Percentiles rank a stretch among this genome's conserved stretches.
Evolutionary conservation across 2,888 invertebrate species (phyloP).

Genomic region (Apodemia mormo): DNA sequence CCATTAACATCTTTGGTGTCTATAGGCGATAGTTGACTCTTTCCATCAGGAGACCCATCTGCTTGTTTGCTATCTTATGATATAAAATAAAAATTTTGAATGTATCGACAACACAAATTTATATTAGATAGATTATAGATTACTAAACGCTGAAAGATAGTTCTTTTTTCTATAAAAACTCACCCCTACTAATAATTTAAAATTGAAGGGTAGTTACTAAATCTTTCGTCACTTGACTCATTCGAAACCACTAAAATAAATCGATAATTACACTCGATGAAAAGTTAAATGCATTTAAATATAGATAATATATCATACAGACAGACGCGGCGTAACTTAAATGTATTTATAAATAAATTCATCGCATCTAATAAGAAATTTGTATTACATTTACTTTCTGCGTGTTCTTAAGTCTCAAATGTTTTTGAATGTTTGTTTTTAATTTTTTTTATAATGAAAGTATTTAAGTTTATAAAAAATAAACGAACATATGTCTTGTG

Average conservation of each 20-base stretch:
- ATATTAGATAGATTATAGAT: not conserved
- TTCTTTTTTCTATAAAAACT: not conserved
- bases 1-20: no score
- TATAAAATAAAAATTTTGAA: no score
- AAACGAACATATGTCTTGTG: no score
- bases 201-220: not conserved
- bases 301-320: slow-evolving; percentile 15
- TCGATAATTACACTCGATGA: slow-evolving; percentile 12
- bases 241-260: slow-evolving; percentile 1
- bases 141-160: not conserved
- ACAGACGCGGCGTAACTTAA: slow-evolving; percentile 11
- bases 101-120: no score
- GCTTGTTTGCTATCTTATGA: no score
- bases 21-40: no score
- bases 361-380: slow-evolving; percentile 8
- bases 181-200: not conserved
- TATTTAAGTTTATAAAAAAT: no score
- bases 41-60: no score
- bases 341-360: slow-evolving; percentile 14
- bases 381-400: not conserved
- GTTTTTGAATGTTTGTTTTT: not conserved
- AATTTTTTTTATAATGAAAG: no score
- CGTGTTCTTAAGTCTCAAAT: not conserved
- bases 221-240: not conserved
- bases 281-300: slow-evolving; percentile 15